Evolutionary conservation across 2,888 invertebrate species (phyloP).

Genomic region (Acholoe squamosa): DNA sequence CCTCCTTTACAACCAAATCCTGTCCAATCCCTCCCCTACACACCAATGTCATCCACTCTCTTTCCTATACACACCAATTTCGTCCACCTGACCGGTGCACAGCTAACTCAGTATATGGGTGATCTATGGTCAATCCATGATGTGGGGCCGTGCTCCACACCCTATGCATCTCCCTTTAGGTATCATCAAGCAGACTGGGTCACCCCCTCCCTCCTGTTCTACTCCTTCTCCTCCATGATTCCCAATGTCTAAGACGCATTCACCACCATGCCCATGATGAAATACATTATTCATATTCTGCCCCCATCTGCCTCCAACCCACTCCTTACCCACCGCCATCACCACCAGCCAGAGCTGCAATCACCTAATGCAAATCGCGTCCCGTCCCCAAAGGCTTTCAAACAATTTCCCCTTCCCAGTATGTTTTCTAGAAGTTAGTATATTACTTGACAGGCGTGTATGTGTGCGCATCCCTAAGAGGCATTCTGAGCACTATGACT

Average conservation of each 20-base stretch:
- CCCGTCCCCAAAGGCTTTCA: background rate
- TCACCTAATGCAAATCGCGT: conserved; percentile 53
- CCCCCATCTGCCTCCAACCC: background rate
- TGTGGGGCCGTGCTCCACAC: too few species aligned
- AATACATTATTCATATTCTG: conserved; percentile 44
- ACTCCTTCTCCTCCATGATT: background rate
- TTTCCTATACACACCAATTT: too few species aligned
- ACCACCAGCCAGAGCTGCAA: background rate
- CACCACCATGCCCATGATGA: background rate
- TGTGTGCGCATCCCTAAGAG: conserved; percentile 2
- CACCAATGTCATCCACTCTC: too few species aligned
- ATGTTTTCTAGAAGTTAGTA: background rate
- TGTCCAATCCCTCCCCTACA: too few species aligned
- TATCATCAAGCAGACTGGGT: background rate
- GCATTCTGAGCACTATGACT: conserved; percentile 4
- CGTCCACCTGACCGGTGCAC: too few species aligned
- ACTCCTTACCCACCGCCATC: too few species aligned
- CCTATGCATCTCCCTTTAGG: background rate
- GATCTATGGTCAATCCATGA: too few species aligned
- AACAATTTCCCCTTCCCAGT: conserved; percentile 45
- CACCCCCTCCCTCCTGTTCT: background rate
- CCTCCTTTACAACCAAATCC: too few species aligned
- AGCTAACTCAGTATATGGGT: too few species aligned
- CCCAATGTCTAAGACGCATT: conserved; percentile 9
- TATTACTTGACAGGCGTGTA: conserved; percentile 47